Percentiles rank a stretch among this genome's conserved stretches.
These are phyloP conservation scores for Drosophila subquinaria DNA, from an alignment of 2,888 invertebrate genomes.

Conservation along the genomic window DNA sequence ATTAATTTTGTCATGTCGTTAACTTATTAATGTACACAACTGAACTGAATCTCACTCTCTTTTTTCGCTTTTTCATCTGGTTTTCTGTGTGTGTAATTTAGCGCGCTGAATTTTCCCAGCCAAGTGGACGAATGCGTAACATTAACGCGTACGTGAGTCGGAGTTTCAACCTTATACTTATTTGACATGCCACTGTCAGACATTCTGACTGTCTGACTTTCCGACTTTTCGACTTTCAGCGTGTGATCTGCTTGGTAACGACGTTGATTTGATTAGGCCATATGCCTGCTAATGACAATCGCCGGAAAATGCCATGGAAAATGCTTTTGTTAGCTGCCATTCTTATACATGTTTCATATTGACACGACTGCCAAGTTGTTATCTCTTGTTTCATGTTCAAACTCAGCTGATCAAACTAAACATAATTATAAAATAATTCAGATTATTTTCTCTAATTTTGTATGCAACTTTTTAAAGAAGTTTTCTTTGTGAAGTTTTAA, in stretches of 20 bases:
- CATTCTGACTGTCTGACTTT: slow-evolving; percentile 3
- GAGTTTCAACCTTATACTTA: slow-evolving; percentile 1
- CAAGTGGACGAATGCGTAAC: slow-evolving; percentile 45
- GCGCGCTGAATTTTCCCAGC: slow-evolving; percentile 46
- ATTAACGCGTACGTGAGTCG: slow-evolving; percentile 36
- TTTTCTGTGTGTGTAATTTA: slow-evolving; percentile 58
- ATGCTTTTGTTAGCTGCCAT: slow-evolving; percentile 25
- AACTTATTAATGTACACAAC: slow-evolving; percentile 68
- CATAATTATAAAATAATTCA: not conserved
- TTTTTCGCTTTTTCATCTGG: not conserved
- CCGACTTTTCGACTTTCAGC: not conserved
- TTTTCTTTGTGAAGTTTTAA: slow-evolving; percentile 5
- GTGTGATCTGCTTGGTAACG: slow-evolving; percentile 34
- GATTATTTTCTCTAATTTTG: not conserved
- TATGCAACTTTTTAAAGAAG: not conserved
- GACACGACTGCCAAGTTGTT: not conserved
- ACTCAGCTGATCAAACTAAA: not conserved
- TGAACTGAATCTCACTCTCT: not conserved
- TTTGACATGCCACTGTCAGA: slow-evolving; percentile 8
- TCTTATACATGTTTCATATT: slow-evolving; percentile 9
- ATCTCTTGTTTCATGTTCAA: not conserved
- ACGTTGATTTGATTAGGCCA: slow-evolving; percentile 63
- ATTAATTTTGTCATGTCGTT: slow-evolving; percentile 67
- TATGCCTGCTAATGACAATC: slow-evolving; percentile 63
- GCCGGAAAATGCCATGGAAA: slow-evolving; percentile 13